phyloP scores from a whole-genome alignment of 2,113 vertebrate species.

The Clarias magur region DNA sequence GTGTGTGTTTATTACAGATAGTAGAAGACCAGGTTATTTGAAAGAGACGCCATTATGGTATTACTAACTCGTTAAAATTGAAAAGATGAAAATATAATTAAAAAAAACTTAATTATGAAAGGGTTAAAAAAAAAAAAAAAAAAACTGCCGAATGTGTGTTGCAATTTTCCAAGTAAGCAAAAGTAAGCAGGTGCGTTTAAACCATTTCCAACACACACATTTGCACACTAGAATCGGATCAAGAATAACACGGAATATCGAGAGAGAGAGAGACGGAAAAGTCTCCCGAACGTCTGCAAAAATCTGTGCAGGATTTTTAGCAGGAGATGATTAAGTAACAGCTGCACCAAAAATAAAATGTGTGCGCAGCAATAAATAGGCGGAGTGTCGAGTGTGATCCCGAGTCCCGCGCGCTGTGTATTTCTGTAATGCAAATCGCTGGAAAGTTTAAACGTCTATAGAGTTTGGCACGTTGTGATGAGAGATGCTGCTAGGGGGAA shows the following conservation, averaged over 20 bases:
- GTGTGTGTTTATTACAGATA: background rate
- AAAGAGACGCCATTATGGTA: background rate
- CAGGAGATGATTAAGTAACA: constrained; percentile 32
- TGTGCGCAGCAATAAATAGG: constrained; percentile 29
- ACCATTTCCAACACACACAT: background rate
- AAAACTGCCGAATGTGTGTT: background rate
- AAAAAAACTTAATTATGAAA: background rate
- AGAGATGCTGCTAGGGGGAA: background rate
- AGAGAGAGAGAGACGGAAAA: background rate
- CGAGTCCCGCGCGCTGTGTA: background rate
- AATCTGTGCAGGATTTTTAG: background rate
- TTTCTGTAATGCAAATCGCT: constrained; percentile 7
- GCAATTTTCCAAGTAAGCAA: background rate
- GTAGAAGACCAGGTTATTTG: background rate
- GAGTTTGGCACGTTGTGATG: background rate
- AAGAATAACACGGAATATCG: background rate
- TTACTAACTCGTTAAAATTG: background rate
- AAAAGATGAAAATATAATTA: background rate
- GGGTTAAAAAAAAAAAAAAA: background rate
- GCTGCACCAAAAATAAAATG: constrained; percentile 32
- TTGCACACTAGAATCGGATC: background rate
- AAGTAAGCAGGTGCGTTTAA: background rate
- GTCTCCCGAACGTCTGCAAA: background rate
- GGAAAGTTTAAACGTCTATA: constrained; percentile 2
- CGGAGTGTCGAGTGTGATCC: constrained; percentile 19